Conservation (phyloP, 1,140 invertebrate species). For the Mylabris phalerata region DNA sequence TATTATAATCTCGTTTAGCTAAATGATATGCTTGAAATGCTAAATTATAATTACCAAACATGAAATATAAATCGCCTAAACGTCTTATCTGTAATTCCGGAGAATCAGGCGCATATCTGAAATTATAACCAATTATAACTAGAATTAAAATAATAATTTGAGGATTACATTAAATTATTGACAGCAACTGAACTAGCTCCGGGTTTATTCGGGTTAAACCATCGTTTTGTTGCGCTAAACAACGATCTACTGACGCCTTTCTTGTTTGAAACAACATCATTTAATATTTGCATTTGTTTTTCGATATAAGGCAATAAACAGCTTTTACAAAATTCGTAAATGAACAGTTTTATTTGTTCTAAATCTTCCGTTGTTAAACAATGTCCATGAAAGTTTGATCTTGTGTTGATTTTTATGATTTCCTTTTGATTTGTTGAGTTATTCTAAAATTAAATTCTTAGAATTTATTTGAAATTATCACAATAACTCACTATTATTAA, state of each 20-base stretch:
- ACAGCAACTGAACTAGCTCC: slow-evolving; percentile 51
- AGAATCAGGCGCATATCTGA: slow-evolving; percentile 79
- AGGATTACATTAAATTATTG: slow-evolving; percentile 73
- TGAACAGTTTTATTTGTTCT: slow-evolving; percentile 74
- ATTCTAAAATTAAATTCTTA: slow-evolving; percentile 14
- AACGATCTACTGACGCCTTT: slow-evolving; percentile 89
- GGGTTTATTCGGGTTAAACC: slow-evolving; percentile 86
- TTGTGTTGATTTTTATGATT: slow-evolving; percentile 10
- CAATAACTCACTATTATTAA: slow-evolving; percentile 23
- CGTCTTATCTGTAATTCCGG: slow-evolving; percentile 88
- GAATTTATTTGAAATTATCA: background rate
- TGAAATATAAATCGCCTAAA: slow-evolving; percentile 90
- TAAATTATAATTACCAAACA: slow-evolving; percentile 89
- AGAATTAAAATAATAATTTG: background rate
- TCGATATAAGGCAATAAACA: slow-evolving; percentile 87
- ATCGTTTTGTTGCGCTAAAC: slow-evolving; percentile 88
- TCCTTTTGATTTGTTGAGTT: slow-evolving; percentile 22
- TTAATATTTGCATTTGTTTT: slow-evolving; percentile 72
- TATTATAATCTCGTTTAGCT: slow-evolving; percentile 92
- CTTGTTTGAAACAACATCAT: slow-evolving; percentile 78
- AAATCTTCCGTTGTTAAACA: slow-evolving; percentile 74
- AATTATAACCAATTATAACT: slow-evolving; percentile 14
- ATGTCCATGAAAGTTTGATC: slow-evolving; percentile 53
- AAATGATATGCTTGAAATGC: slow-evolving; percentile 93
- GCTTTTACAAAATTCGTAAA: slow-evolving; percentile 82